Evolutionary conservation across 2,113 vertebrate genomes (phyloP).

Genomic region (Potamarius usumacintae): DNA sequence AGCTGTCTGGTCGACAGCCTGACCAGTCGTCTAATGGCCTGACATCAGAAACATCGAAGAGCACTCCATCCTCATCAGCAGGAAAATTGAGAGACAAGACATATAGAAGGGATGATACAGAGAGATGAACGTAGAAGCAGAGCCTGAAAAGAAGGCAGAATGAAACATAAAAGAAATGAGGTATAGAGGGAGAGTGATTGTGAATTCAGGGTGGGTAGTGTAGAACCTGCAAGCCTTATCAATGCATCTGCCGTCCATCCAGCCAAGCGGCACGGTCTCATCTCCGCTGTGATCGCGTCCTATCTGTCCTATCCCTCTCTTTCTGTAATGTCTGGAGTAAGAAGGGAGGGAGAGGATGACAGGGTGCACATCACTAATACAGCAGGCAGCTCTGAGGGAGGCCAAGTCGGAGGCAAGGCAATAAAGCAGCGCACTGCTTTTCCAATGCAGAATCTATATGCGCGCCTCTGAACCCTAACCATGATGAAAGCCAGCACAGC

Average conservation of each 20-base stretch:
- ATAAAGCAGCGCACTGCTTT: constrained; percentile 45
- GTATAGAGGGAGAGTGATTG: constrained; percentile 52
- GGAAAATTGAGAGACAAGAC: constrained; percentile 17
- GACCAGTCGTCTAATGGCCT: constrained; percentile 34
- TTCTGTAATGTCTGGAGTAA: constrained; percentile 46
- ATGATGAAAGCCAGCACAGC: constrained; percentile 19
- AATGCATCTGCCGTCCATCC: constrained; percentile 70
- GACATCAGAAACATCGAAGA: constrained; percentile 40
- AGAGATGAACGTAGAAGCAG: constrained; percentile 47
- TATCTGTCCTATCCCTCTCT: constrained; percentile 46
- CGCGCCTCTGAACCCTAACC: constrained; percentile 18
- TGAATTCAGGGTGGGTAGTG: constrained; percentile 62
- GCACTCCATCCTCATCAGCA: constrained; percentile 24
- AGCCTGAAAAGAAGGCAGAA: constrained; percentile 36
- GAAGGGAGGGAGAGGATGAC: constrained; percentile 61
- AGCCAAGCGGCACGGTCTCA: constrained; percentile 64
- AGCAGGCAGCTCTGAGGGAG: constrained; percentile 58
- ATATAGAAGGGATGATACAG: background rate
- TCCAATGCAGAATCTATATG: constrained; percentile 35
- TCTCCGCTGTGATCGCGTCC: constrained; percentile 70
- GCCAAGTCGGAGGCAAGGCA: constrained; percentile 59
- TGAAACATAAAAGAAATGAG: constrained; percentile 8
- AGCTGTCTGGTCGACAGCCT: constrained; percentile 30
- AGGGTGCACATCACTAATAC: constrained; percentile 52
- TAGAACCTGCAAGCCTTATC: constrained; percentile 69